phyloP scores from a whole-genome alignment of 2,797 vertebrate genomes.

The Moxostoma hubbsi region DNA sequence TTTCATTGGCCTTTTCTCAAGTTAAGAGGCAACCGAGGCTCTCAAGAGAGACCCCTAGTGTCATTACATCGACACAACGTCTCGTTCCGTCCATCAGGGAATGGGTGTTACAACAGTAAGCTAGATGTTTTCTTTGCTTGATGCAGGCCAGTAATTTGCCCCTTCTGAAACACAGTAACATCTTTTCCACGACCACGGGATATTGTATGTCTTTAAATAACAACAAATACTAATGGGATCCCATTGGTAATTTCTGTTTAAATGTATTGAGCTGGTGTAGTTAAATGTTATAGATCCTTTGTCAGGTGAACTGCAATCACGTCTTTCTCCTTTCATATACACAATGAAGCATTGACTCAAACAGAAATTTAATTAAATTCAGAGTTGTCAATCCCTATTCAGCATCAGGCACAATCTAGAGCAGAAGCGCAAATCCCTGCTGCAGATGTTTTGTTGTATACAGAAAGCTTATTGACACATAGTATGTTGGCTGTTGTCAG shows the following conservation, averaged over 20 bases:
- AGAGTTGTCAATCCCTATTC: slow-evolving; percentile 17
- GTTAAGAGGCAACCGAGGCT: too few species aligned
- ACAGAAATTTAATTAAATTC: slow-evolving; percentile 12
- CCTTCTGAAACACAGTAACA: too few species aligned
- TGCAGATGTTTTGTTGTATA: not conserved
- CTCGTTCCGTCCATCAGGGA: too few species aligned
- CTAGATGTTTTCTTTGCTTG: too few species aligned
- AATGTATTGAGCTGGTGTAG: not conserved
- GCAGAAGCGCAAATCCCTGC: slow-evolving; percentile 10
- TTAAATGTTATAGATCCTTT: not conserved
- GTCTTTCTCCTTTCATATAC: slow-evolving; percentile 30
- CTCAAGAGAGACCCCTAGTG: too few species aligned
- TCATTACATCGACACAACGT: too few species aligned
- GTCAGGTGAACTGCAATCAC: not conserved
- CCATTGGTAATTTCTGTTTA: not conserved
- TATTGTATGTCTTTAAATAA: not conserved
- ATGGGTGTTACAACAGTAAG: too few species aligned
- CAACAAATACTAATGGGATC: not conserved
- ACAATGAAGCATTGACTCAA: not conserved
- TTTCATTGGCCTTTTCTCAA: too few species aligned
- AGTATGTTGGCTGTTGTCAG: not conserved
- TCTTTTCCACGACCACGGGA: too few species aligned
- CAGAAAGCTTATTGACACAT: slow-evolving; percentile 2
- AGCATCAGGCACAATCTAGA: slow-evolving; percentile 6
- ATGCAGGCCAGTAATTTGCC: too few species aligned